Evolutionary conservation across 2,888 invertebrate species (phyloP).

Genomic region (Drosophila mettleri): DNA sequence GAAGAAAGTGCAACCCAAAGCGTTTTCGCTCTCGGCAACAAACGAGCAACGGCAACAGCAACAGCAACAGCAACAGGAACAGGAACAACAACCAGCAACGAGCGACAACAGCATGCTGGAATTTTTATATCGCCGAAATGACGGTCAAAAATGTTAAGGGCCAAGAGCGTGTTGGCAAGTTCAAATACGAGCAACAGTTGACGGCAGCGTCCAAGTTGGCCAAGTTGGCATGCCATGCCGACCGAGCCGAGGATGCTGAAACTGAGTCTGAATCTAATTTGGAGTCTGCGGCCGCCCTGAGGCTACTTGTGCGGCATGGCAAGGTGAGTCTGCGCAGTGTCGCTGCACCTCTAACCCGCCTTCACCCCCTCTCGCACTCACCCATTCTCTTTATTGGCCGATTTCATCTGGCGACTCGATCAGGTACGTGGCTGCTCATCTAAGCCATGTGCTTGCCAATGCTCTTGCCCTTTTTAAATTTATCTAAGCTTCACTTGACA

Average conservation of each 20-base stretch:
- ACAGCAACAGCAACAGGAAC: neutral
- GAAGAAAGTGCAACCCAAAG: conserved; percentile 74
- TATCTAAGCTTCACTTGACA: conserved; percentile 78
- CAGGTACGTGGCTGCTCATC: conserved; percentile 21
- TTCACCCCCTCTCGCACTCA: conserved; percentile 2
- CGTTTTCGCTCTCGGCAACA: conserved; percentile 61
- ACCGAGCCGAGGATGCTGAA: conserved; percentile 41
- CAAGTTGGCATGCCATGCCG: conserved; percentile 13
- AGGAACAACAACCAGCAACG: too few relatives aligned
- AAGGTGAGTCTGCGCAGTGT: conserved; percentile 60
- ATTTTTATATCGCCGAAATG: conserved; percentile 78
- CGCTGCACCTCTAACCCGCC: conserved; percentile 16
- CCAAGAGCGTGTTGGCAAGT: conserved; percentile 83
- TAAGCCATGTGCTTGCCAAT: conserved; percentile 49
- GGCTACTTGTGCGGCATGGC: conserved; percentile 77
- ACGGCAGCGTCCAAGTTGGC: conserved; percentile 34
- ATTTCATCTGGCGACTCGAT: conserved; percentile 17
- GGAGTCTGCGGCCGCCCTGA: conserved; percentile 47
- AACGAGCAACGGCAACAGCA: neutral
- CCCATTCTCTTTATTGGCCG: conserved; percentile 17
- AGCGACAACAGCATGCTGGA: conserved; percentile 32
- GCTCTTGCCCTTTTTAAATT: conserved; percentile 76
- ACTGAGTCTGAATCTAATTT: conserved; percentile 24
- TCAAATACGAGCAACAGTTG: conserved; percentile 68
- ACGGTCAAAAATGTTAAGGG: conserved; percentile 81